Percentiles rank a stretch among this genome's conserved stretches.
phyloP scores from a whole-genome alignment of 2,888 invertebrate species.

The Tiphia femorata region DNA sequence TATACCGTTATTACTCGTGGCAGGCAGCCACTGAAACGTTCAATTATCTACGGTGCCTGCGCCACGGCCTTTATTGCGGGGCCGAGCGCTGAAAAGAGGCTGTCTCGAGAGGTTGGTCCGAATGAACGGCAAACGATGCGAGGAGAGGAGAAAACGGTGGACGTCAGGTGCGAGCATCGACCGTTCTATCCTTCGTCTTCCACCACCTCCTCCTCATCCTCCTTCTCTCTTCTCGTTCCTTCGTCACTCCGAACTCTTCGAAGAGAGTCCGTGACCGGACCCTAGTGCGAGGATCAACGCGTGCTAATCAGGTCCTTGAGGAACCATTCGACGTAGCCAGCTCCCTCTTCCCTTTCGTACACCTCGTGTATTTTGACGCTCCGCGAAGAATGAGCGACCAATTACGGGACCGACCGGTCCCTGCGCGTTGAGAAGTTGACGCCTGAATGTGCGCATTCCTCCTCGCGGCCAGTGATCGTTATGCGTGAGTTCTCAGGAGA shows the following conservation, averaged over 20 bases:
- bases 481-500: no score
- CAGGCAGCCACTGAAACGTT: constrained; percentile 58
- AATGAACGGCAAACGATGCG: constrained; percentile 58
- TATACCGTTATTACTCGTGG: constrained; percentile 53
- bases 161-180: constrained; percentile 39
- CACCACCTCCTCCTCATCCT: constrained; percentile 4
- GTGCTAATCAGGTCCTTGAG: constrained; percentile 47
- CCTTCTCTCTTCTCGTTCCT: background rate
- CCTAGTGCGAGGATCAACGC: constrained; percentile 35
- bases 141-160: constrained; percentile 20
- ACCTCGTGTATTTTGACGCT: constrained; percentile 48
- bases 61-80: constrained; percentile 52
- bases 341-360: background rate
- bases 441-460: constrained; percentile 45
- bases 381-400: constrained; percentile 51
- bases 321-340: background rate
- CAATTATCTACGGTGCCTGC: constrained; percentile 57
- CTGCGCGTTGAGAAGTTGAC: constrained; percentile 26
- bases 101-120: constrained; percentile 49
- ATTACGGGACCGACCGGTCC: constrained; percentile 42
- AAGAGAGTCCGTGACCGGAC: constrained; percentile 9
- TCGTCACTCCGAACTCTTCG: constrained; percentile 8
- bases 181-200: background rate
- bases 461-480: constrained; percentile 44
- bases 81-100: constrained; percentile 51